phyloP scores from a whole-genome alignment of 2,888 invertebrate genomes.

The Osedax frankpressi region DNA sequence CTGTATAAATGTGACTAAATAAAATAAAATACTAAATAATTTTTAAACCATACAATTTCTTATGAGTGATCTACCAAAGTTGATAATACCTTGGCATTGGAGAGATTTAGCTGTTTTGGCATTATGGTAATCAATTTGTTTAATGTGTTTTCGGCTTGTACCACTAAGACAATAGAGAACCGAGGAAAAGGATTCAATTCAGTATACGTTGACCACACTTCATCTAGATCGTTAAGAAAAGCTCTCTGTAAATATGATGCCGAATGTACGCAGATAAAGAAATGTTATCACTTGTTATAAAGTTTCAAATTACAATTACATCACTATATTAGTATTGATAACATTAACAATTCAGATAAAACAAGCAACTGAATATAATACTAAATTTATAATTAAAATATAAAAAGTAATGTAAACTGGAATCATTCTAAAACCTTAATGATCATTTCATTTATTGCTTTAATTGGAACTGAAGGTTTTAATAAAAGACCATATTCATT shows the following conservation, averaged over 20 bases:
- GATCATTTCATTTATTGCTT: constrained; percentile 30
- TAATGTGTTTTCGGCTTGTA: constrained; percentile 28
- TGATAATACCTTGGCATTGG: background rate
- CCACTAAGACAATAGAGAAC: constrained; percentile 36
- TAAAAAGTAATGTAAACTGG: too few relatives aligned
- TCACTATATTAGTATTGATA: too few relatives aligned
- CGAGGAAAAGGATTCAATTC: constrained; percentile 27
- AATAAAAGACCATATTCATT: constrained; percentile 27
- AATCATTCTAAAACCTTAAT: too few relatives aligned
- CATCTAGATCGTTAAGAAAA: constrained; percentile 31
- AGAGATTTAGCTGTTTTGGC: background rate
- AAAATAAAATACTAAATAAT: too few relatives aligned
- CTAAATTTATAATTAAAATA: too few relatives aligned
- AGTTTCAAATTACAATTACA: constrained; percentile 8
- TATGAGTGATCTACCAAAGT: too few relatives aligned
- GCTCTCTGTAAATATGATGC: constrained; percentile 27
- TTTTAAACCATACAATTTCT: background rate
- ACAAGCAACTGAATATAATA: too few relatives aligned
- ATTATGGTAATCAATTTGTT: background rate
- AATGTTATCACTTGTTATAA: background rate
- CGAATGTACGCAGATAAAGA: background rate
- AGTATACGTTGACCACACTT: constrained; percentile 36
- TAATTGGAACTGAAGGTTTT: constrained; percentile 29
- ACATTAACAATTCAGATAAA: too few relatives aligned
- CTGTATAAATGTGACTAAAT: too few relatives aligned